These are phyloP conservation scores for Onychomys leucogaster DNA, from an alignment of 2,797 vertebrate species.

Conservation along the genomic window DNA sequence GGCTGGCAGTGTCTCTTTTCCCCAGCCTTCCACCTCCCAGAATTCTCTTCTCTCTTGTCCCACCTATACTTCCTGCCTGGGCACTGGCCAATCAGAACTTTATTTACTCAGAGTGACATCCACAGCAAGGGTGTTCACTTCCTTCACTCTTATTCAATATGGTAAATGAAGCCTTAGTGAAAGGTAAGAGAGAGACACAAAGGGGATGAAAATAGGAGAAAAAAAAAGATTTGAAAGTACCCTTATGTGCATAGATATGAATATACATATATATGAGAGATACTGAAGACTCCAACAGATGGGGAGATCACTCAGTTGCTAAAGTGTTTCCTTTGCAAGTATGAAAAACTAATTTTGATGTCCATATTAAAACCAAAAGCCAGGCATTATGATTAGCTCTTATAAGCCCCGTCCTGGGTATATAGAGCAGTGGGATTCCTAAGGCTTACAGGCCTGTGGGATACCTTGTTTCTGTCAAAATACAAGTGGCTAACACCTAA, in stretches of 20 bases:
- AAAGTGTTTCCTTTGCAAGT: neutral
- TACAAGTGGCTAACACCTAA: neutral
- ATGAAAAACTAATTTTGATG: neutral
- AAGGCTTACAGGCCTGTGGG: rapidly evolving
- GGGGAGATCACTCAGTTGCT: neutral
- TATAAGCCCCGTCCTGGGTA: neutral
- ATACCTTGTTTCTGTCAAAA: neutral
- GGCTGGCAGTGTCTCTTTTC: no score
- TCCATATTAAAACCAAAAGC: neutral
- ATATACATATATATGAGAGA: neutral
- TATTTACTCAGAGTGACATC: no score
- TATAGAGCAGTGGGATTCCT: neutral
- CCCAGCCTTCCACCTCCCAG: no score
- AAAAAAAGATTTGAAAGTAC: neutral
- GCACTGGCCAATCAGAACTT: no score
- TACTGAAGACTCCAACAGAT: neutral
- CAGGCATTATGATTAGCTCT: neutral
- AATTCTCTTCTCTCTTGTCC: no score
- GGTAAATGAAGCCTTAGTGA: neutral
- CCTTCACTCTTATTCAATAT: neutral
- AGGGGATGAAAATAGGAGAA: neutral
- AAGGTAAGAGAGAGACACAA: neutral
- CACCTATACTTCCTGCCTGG: no score
- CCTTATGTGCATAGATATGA: neutral
- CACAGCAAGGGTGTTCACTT: neutral